A percentile compares a stretch with the other conserved stretches of the same genome.
phyloP scores from a whole-genome alignment of 1,140 invertebrate genomes.

The Brachionus manjavacas region DNA sequence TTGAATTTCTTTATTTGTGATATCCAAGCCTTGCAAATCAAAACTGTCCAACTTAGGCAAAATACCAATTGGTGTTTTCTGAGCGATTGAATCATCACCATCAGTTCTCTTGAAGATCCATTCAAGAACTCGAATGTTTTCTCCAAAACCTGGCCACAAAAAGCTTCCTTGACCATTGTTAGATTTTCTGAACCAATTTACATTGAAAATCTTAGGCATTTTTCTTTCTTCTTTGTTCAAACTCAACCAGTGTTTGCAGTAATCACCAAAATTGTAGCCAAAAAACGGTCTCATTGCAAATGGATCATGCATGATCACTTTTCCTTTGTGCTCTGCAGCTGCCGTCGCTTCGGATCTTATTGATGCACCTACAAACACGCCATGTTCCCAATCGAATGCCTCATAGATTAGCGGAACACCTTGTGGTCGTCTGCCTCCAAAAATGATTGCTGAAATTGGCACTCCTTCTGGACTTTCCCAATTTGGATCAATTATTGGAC shows the following conservation, averaged over 20 bases:
- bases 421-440: conserved; percentile 79
- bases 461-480: conserved; percentile 70
- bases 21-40: conserved; percentile 67
- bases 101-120: conserved; percentile 70
- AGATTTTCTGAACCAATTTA: conserved; percentile 85
- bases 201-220: conserved; percentile 89
- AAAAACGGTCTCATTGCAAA: conserved; percentile 95
- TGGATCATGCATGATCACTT: conserved; percentile 94
- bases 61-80: conserved; percentile 51
- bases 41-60: conserved; percentile 60
- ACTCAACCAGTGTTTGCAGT: conserved; percentile 86
- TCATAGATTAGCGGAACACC: conserved; percentile 90
- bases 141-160: conserved; percentile 93
- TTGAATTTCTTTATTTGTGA: conserved; percentile 65
- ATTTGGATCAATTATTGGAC: conserved; percentile 80
- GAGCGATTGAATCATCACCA: conserved; percentile 63
- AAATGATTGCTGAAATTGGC: conserved; percentile 84
- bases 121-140: conserved; percentile 89
- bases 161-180: conserved; percentile 67
- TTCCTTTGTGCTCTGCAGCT: conserved; percentile 86
- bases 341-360: conserved; percentile 96
- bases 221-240: conserved; percentile 65
- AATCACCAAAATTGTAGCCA: conserved; percentile 96
- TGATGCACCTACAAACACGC: conserved; percentile 85
- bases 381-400: conserved; percentile 86